Conservation (phyloP, 2,888 invertebrate genomes). For the Acanthosepion pharaonis region DNA sequence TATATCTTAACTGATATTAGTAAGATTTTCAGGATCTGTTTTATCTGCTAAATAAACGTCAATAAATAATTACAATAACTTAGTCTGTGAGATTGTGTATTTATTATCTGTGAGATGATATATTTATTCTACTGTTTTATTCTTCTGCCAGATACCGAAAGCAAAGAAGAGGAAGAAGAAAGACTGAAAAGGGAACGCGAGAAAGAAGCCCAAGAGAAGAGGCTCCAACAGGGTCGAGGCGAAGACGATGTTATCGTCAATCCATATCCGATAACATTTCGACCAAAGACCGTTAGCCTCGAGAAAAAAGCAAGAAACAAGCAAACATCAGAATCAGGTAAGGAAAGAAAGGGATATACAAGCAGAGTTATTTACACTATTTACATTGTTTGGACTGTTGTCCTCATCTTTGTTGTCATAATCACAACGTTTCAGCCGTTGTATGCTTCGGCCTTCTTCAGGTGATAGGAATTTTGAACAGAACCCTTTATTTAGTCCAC, state of each 20-base stretch:
- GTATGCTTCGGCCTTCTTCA: too few relatives aligned
- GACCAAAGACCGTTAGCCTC: not conserved
- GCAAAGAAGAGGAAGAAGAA: conserved; percentile 21
- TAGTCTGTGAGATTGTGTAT: too few relatives aligned
- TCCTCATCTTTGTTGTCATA: too few relatives aligned
- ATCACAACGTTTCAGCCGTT: too few relatives aligned
- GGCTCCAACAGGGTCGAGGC: not conserved
- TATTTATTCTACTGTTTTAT: not conserved
- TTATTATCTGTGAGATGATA: not conserved
- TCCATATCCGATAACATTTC: not conserved
- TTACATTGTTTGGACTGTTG: too few relatives aligned
- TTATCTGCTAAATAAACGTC: too few relatives aligned
- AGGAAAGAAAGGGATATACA: not conserved
- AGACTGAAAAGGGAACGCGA: not conserved
- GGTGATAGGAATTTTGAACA: too few relatives aligned
- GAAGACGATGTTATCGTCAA: not conserved
- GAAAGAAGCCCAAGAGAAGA: not conserved
- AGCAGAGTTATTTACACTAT: too few relatives aligned
- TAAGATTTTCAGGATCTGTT: too few relatives aligned
- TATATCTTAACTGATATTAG: too few relatives aligned
- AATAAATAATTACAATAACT: too few relatives aligned
- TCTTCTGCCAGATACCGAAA: not conserved
- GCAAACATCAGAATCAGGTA: not conserved
- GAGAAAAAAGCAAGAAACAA: not conserved
- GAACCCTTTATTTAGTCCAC: too few relatives aligned